Percentiles rank a stretch among this genome's conserved stretches.
Evolutionary conservation across 2,113 vertebrate species (phyloP).

Genomic region (Seriola dumerili): DNA sequence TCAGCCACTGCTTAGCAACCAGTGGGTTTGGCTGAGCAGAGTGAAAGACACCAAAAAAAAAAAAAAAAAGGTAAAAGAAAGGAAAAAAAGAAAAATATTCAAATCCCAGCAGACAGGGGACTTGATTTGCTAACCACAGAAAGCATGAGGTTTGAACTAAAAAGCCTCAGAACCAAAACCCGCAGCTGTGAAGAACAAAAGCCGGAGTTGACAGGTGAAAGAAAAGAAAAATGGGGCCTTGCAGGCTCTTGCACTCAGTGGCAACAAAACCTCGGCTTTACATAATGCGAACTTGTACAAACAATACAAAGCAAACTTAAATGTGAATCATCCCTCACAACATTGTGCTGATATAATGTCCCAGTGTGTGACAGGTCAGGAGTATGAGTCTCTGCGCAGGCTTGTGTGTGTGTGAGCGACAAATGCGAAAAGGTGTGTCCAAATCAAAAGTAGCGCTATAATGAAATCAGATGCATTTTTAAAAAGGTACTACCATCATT

Average conservation of each 20-base stretch:
- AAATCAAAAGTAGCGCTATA: constrained; percentile 14
- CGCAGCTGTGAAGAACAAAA: constrained; percentile 72
- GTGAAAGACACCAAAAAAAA: constrained; percentile 50
- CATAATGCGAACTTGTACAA: constrained; percentile 55
- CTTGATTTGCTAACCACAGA: constrained; percentile 55
- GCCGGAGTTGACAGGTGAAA: constrained; percentile 63
- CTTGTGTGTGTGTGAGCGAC: neutral
- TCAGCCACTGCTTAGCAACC: constrained; percentile 86
- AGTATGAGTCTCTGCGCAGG: neutral
- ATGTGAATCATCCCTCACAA: constrained; percentile 61
- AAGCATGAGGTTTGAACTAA: constrained; percentile 22
- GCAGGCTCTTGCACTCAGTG: constrained; percentile 52
- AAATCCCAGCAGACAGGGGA: constrained; percentile 50
- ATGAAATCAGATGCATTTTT: constrained; percentile 26
- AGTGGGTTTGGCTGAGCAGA: constrained; percentile 79
- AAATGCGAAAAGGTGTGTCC: constrained; percentile 49
- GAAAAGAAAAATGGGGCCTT: constrained; percentile 62
- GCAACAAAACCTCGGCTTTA: constrained; percentile 55
- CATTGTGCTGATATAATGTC: constrained; percentile 38
- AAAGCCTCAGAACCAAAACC: constrained; percentile 54
- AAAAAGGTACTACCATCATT: constrained; percentile 30
- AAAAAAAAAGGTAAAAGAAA: constrained; percentile 26
- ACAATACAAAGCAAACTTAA: constrained; percentile 67
- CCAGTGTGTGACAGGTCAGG: constrained; percentile 15
- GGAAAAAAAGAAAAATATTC: constrained; percentile 44